phyloP scores from a whole-genome alignment of 2,888 invertebrate species.

The Desoria tigrina region DNA sequence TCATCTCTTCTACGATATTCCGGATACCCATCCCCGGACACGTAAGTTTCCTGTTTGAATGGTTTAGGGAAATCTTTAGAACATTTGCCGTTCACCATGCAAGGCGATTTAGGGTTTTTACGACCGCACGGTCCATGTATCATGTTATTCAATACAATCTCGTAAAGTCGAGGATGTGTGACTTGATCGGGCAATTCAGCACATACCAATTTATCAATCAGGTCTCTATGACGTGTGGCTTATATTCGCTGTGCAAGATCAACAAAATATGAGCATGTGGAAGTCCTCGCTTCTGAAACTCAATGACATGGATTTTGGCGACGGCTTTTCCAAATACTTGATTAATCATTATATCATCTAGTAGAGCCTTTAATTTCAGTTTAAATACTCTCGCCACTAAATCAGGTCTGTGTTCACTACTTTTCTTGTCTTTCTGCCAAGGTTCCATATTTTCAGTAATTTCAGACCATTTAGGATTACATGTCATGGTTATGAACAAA shows the following conservation, averaged over 20 bases:
- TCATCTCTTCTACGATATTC: slow-evolving; percentile 53
- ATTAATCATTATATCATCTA: slow-evolving; percentile 43
- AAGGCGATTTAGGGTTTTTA: slow-evolving; percentile 54
- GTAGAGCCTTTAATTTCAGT: slow-evolving; percentile 54
- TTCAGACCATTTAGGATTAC: slow-evolving; percentile 58
- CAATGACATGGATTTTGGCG: slow-evolving; percentile 50
- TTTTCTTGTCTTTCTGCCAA: slow-evolving; percentile 6
- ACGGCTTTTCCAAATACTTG: slow-evolving; percentile 43
- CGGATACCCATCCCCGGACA: slow-evolving; percentile 56
- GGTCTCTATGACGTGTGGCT: slow-evolving; percentile 22
- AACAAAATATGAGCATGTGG: slow-evolving; percentile 48
- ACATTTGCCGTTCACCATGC: slow-evolving; percentile 57
- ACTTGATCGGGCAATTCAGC: slow-evolving; percentile 51
- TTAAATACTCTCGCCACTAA: slow-evolving; percentile 56
- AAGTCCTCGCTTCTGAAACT: slow-evolving; percentile 55
- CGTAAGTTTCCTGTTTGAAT: slow-evolving; percentile 51
- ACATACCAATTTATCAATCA: slow-evolving; percentile 45
- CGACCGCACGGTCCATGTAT: slow-evolving; percentile 56
- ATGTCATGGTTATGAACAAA: slow-evolving; percentile 59
- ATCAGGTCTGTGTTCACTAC: slow-evolving; percentile 55
- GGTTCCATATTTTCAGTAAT: slow-evolving; percentile 54
- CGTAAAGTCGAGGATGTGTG: slow-evolving; percentile 34
- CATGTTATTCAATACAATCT: slow-evolving; percentile 43
- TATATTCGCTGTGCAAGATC: slow-evolving; percentile 35
- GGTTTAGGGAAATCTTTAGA: slow-evolving; percentile 56